Evolutionary conservation across 2,888 invertebrate genomes (phyloP), one percentile per base, ranked within the genome.

Genomic region (Andrena chrysosceles): DNA sequence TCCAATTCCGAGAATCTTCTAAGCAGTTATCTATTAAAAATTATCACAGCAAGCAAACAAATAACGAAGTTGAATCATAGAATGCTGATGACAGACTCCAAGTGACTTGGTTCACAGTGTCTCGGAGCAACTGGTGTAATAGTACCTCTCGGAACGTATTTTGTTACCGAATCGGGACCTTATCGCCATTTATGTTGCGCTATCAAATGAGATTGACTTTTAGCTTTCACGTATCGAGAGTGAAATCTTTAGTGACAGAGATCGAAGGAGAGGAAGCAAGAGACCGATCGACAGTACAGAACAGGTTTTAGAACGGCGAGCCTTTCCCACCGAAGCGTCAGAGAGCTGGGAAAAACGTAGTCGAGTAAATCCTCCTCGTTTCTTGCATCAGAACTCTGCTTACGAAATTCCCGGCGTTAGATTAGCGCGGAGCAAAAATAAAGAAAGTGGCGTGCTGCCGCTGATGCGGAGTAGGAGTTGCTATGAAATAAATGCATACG

Each of bases 301-400:
- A 2, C 26, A 56, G 56, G 56, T 26, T 56, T 56, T 10, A 26
- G 4, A 56, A 35, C 54, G 20, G n/a, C 29, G n/a, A 29, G 35
- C 52, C n/a, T 42, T 48, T 48, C 59, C 42, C 31, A n/a, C 16
- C 35, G 29, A 35, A 26, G 42, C 16, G 56, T 42, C 56, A 29
- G 16, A 1, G 16, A 16, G 35, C 5, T 7, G 42, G 72, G 52
- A 68, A 77, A 77, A 87, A 54, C 63, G 69, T 31, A 71, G 52
- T 20, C 42, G 60, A 71, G 77, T 71, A 84, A 82, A 88, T 69
- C n/a, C 49, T 54, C 29, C 20, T 1, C 4, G 63, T 64, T 13
- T 66, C 69, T 87, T 87, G 86, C 87, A 82, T 88, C 87, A 87
- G 88, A 79, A 78, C 16, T 13, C 42, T 33, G 63, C 76, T 86